Percentiles rank a stretch among this genome's conserved stretches.
Conservation (phyloP, 2,888 invertebrate species). For the Zygothrica quintamaculata region DNA sequence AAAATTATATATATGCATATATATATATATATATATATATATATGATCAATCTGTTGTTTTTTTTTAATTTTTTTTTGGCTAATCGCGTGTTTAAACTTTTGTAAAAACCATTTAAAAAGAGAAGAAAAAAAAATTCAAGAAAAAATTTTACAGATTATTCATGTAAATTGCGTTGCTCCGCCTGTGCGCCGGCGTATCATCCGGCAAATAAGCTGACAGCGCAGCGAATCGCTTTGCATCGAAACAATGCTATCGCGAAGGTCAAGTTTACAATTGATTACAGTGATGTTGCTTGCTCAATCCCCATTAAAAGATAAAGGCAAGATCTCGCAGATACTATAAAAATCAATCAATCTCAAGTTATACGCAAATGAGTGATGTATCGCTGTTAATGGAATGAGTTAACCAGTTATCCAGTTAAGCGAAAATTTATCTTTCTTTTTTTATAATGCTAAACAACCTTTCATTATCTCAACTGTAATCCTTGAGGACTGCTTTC, state of each 20-base stretch:
- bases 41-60: slow-evolving; percentile 21
- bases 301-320: too few species aligned
- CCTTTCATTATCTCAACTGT: too few species aligned
- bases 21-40: slow-evolving; percentile 11
- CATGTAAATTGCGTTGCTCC: slow-evolving; percentile 40
- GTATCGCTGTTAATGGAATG: too few species aligned
- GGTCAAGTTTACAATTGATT: slow-evolving; percentile 60
- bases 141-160: slow-evolving; percentile 25
- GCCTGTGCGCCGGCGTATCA: slow-evolving; percentile 23
- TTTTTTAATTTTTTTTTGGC: slow-evolving; percentile 11
- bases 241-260: slow-evolving; percentile 26
- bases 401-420: too few species aligned
- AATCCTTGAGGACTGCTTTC: too few species aligned
- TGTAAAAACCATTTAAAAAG: slow-evolving; percentile 11
- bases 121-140: slow-evolving; percentile 34
- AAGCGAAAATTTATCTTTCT: too few species aligned
- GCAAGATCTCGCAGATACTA: too few species aligned
- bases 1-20: slow-evolving; percentile 8
- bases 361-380: too few species aligned
- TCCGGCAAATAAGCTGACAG: background rate
- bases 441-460: too few species aligned
- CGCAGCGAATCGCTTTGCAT: slow-evolving; percentile 6
- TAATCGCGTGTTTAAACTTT: slow-evolving; percentile 4
- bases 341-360: too few species aligned
- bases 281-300: background rate